These are phyloP conservation scores for Myoxocephalus aenaeus DNA, from an alignment of 2,797 vertebrate species.

Conservation along the genomic window DNA sequence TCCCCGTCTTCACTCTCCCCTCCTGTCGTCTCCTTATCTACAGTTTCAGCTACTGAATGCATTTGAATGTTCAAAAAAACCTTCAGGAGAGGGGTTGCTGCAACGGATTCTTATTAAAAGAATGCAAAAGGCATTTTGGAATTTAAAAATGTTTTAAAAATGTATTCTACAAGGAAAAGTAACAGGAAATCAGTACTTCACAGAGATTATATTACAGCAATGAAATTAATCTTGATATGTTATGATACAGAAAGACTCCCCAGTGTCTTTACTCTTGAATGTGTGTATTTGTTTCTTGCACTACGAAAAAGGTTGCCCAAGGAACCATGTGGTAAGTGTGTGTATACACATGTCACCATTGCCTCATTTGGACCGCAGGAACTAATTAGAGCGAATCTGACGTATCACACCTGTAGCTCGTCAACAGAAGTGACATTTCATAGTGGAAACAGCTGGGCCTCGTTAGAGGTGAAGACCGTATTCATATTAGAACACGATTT, in stretches of 20 bases:
- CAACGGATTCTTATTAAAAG: background rate
- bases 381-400: slow-evolving; percentile 32
- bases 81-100: background rate
- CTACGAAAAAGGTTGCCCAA: background rate
- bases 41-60: background rate
- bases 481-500: background rate
- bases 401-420: background rate
- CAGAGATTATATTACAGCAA: background rate
- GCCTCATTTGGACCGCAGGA: slow-evolving; percentile 10
- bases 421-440: slow-evolving; percentile 2
- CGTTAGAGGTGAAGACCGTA: background rate
- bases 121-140: background rate
- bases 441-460: slow-evolving; percentile 12
- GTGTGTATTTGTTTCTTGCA: no score
- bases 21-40: background rate
- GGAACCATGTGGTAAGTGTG: background rate
- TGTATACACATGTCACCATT: background rate
- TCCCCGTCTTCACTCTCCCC: background rate
- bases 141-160: no score
- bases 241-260: background rate
- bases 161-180: background rate
- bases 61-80: background rate
- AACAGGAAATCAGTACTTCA: background rate
- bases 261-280: background rate
- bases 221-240: background rate